Evolutionary conservation across 1,140 invertebrate genomes (phyloP), one percentile per base, ranked within the genome.

Genomic region (Cyphomyrmex costatus): DNA sequence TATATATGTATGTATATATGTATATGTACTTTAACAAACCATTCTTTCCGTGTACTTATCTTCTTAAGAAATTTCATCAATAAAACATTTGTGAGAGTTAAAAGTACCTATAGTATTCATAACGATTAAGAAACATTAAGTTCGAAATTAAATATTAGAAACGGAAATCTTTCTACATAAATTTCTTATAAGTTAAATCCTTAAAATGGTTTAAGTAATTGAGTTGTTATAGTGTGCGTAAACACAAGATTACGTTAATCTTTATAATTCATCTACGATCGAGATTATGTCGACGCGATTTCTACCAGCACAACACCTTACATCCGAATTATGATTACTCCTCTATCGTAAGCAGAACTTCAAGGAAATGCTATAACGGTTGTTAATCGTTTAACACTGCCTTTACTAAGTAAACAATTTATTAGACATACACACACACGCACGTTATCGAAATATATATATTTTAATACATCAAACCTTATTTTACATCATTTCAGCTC

Each of bases 181-280:
- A 0, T n/a, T 71, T 51, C 7, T 84, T 24, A 49, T 53, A 66
- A 61, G 51, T 58, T 70, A 56, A 27, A 36, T 19, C 16, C 56
- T 33, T 77, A 49, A 63, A 63, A 88, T 63, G 14, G 27, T 70
- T 61, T 56, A 60, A 89, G 79, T 87, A 78, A 78, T 85, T 79
- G 86, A 63, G 10, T 19, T 36, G 3, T 46, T 85, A 21, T 53
- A 36, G 49, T 36, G 27, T 24, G 51, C 10, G 14, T 16, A 4
- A 24, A 42, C 14, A 19, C 30, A 27, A 66, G 51, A 74, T 85
- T 73, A 80, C 46, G 51, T 85, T 53, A 70, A 74, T 85, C 56
- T 80, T 42, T 56, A 70, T 84, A 79, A 85, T 86, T 88, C 76
- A 74, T 14, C 61, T 36, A 36, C 36, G 51, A 70, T 36, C 14